phyloP scores from a whole-genome alignment of 2,113 vertebrate genomes.

The Delphinapterus leucas region DNA sequence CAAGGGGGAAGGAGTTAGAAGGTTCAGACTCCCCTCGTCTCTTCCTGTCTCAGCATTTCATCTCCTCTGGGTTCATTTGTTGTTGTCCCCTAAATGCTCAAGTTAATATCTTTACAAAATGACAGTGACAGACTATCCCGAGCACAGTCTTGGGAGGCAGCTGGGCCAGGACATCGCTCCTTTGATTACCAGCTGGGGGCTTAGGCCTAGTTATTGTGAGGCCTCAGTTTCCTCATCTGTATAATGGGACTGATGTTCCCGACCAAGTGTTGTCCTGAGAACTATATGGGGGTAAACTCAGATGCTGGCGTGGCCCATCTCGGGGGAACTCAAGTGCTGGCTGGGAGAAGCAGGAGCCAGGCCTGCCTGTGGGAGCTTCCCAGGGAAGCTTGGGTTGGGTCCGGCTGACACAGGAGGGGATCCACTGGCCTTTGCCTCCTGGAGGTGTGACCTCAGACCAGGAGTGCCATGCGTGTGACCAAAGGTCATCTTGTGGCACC shows the following conservation, averaged over 20 bases:
- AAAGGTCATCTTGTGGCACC: fast-evolving
- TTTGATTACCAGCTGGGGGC: background rate
- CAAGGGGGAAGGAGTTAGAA: fast-evolving
- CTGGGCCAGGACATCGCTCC: fast-evolving
- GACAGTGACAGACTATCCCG: fast-evolving
- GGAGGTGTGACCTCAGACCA: background rate
- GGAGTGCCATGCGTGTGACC: too few species aligned
- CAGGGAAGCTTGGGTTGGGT: fast-evolving
- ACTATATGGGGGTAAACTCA: background rate
- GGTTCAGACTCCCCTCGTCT: fast-evolving
- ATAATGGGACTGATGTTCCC: fast-evolving
- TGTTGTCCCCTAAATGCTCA: background rate
- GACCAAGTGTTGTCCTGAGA: fast-evolving
- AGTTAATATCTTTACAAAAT: background rate
- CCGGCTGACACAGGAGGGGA: background rate
- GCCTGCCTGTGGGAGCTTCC: fast-evolving
- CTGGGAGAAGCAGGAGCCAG: fast-evolving
- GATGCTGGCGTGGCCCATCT: fast-evolving
- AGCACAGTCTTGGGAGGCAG: fast-evolving
- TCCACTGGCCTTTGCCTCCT: background rate
- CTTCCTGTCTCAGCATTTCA: fast-evolving
- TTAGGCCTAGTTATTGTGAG: fast-evolving
- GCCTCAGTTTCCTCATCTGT: background rate
- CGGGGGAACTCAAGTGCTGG: fast-evolving
- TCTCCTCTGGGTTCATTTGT: background rate